Evolutionary conservation across 2,888 invertebrate genomes (phyloP).

Genomic region (Agriopis marginaria): DNA sequence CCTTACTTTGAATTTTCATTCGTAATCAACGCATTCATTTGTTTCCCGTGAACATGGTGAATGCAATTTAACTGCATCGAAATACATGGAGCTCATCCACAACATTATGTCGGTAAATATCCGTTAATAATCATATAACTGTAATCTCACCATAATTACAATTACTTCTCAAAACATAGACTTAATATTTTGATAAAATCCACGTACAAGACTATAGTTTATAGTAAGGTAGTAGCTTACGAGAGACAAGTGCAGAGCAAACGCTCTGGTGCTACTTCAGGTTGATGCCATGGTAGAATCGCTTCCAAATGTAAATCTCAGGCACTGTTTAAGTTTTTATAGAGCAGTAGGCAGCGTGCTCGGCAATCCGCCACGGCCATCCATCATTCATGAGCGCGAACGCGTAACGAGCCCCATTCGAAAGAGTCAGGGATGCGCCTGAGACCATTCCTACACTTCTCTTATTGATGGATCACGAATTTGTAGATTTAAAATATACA

Average conservation of each 20-base stretch:
- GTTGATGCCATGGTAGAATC: neutral
- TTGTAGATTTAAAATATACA: conserved; percentile 64
- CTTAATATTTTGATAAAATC: too few species aligned
- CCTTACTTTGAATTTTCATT: too few species aligned
- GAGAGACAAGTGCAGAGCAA: neutral
- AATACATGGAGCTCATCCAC: too few species aligned
- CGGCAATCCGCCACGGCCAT: conserved; percentile 76
- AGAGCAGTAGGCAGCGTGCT: conserved; percentile 56
- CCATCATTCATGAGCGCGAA: conserved; percentile 78
- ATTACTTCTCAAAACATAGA: too few species aligned
- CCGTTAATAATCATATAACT: too few species aligned
- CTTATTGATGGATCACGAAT: conserved; percentile 72
- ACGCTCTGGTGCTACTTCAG: neutral
- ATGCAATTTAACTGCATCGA: too few species aligned
- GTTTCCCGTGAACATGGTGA: too few species aligned
- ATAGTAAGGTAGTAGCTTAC: neutral
- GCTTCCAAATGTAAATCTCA: conserved; percentile 3
- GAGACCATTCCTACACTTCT: conserved; percentile 72
- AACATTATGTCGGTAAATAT: too few species aligned
- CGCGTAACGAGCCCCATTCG: conserved; percentile 84
- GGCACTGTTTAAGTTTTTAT: conserved; percentile 12
- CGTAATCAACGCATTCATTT: too few species aligned
- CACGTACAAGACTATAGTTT: neutral
- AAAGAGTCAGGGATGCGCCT: conserved; percentile 63
- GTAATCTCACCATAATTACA: too few species aligned